Percentiles rank a stretch among this genome's conserved stretches.
These are phyloP conservation scores for Drosophila differens DNA, from an alignment of 2,888 invertebrate species.

Conservation along the genomic window DNA sequence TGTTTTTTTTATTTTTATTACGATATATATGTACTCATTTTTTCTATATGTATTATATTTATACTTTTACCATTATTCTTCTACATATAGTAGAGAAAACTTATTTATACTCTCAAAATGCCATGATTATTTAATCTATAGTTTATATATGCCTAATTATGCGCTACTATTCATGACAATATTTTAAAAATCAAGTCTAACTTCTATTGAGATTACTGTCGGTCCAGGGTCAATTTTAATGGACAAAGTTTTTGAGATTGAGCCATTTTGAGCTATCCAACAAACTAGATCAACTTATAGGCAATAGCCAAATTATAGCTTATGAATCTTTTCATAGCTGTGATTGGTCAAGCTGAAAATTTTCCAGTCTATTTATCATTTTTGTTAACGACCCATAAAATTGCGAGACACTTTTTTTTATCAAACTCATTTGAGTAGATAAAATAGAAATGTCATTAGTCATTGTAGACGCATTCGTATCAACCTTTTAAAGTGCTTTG, in stretches of 20 bases:
- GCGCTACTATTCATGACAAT: slow-evolving; percentile 22
- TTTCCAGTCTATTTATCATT: slow-evolving; percentile 7
- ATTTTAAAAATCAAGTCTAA: slow-evolving; percentile 9
- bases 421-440: slow-evolving; percentile 29
- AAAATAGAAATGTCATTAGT: slow-evolving; percentile 26
- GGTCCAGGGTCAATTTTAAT: not conserved
- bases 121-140: not conserved
- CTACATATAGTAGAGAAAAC: not conserved
- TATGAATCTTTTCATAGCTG: not conserved
- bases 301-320: not conserved
- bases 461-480: slow-evolving; percentile 17
- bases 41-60: not conserved
- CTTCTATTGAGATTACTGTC: not conserved
- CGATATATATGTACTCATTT: not conserved
- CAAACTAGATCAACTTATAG: not conserved
- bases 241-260: not conserved
- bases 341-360: not conserved
- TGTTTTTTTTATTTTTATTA: not conserved
- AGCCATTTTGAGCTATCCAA: not conserved
- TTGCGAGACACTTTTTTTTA: slow-evolving; percentile 26
- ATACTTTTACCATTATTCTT: not conserved
- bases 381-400: slow-evolving; percentile 14
- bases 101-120: not conserved
- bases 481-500: slow-evolving; percentile 25
- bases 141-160: not conserved